Conservation (phyloP, 2,797 vertebrate species). For the Sylvia borin region DNA sequence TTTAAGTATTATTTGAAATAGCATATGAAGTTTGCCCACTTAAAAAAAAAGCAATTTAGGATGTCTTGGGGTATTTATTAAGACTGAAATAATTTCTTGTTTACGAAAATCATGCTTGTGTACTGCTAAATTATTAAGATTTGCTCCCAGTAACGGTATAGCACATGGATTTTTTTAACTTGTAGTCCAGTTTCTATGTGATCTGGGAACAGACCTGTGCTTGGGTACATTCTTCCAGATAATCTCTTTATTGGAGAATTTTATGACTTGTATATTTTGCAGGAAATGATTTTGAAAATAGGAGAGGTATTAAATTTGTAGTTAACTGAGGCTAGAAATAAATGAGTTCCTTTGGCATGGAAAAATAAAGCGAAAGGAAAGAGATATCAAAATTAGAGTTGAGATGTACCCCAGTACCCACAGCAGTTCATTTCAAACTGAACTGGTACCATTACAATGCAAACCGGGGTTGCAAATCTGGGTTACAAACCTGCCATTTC, state of each 20-base stretch:
- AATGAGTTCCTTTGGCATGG: background rate
- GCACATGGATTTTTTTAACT: background rate
- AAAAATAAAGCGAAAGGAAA: background rate
- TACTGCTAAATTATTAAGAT: background rate
- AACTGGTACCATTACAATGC: background rate
- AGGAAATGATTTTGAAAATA: background rate
- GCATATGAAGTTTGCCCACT: background rate
- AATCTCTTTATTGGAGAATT: background rate
- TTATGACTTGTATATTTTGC: background rate
- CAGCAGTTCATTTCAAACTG: background rate
- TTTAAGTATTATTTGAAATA: background rate
- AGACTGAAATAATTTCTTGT: background rate
- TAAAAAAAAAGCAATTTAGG: background rate
- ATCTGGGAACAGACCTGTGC: background rate
- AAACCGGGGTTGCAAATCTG: background rate
- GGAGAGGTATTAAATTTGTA: background rate
- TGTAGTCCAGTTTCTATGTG: background rate
- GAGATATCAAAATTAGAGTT: background rate
- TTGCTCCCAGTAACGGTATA: background rate
- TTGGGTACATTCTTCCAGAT: background rate
- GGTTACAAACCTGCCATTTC: background rate
- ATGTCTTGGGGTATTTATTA: background rate
- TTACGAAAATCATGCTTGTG: background rate
- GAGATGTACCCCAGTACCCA: too few species aligned
- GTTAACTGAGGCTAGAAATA: background rate